Evolutionary conservation across 2,888 invertebrate species (phyloP), one percentile per base, ranked within the genome.

Genomic region (Zeuzera pyrina): DNA sequence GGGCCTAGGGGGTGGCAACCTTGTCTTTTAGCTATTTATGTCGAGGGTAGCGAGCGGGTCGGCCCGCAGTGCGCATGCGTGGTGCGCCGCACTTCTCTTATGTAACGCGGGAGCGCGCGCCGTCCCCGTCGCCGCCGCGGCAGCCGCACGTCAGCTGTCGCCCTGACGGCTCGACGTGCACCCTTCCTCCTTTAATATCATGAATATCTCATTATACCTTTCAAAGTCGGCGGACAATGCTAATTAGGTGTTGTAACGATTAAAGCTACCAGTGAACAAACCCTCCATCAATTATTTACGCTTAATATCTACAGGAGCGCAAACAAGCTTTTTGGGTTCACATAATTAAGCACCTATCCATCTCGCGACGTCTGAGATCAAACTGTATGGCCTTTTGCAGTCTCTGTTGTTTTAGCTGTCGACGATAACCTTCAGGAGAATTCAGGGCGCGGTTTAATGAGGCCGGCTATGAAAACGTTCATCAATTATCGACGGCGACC

Each of bases 21-120:
- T 79, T 83, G 81, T 76, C 65, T 77, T 72, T 78, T 67, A 79
- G 74, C 73, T 83, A 83, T 83, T 81, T 83, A 81, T 79, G 78
- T 70, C 62, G 77, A 67, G 73, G 77, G 76, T 70, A 60, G 65
- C 45, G 52, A 61, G 62, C 52, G 74, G 67, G 66, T 52, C 47
- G 57, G 55, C 39, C 52, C 57, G 59, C 65, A 62, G 45, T 61
- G 77, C 79, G 83, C 79, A 73, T 63, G 77, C 68, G 55, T 63
- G 55, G 45, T 58, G 57, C 59, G 60, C 57, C 58, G 59, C n/a
- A n/a, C n/a, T n/a, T n/a, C n/a, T n/a, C 68, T 81, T 81, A 83
- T 70, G 70, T 81, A 83, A 83, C 68, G 48, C 49, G 56, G 57
- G 51, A 47, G 59, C 53, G 54, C 56, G 29, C 30, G 38, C 35